A percentile compares a stretch with the other conserved stretches of the same genome.
These are phyloP conservation scores for Tarsius wallacei DNA, from an alignment of 2,797 vertebrate genomes.

Conservation along the genomic window DNA sequence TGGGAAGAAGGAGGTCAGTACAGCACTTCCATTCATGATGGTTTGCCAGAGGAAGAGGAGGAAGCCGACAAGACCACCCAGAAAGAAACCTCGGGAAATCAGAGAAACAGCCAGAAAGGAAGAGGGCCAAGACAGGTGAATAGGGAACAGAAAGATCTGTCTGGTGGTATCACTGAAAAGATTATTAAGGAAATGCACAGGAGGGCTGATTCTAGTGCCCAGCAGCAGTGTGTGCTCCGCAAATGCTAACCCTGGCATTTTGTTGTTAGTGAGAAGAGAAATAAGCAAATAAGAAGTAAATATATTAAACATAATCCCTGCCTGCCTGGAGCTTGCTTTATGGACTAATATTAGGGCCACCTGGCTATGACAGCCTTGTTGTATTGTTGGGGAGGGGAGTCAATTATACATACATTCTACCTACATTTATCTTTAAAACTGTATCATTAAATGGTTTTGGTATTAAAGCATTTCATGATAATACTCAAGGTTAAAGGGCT, in stretches of 20 bases:
- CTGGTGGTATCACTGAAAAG: neutral
- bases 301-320: neutral
- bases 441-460: neutral
- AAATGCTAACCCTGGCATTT: neutral
- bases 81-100: constrained; percentile 5
- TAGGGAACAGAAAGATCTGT: neutral
- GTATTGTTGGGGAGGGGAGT: neutral
- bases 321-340: neutral
- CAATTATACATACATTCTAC: neutral
- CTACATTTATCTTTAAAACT: neutral
- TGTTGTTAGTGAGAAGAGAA: neutral
- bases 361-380: neutral
- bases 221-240: neutral
- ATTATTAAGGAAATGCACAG: neutral
- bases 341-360: neutral
- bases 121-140: neutral
- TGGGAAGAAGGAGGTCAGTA: neutral
- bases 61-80: neutral
- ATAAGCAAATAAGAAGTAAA: neutral
- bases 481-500: neutral
- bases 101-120: neutral
- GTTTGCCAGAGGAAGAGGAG: neutral
- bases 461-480: neutral
- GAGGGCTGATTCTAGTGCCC: neutral
- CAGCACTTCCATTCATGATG: neutral